A percentile compares a stretch with the other conserved stretches of the same genome.
phyloP scores from a whole-genome alignment of 2,113 vertebrate genomes.

The Gymnorhina tibicen region DNA sequence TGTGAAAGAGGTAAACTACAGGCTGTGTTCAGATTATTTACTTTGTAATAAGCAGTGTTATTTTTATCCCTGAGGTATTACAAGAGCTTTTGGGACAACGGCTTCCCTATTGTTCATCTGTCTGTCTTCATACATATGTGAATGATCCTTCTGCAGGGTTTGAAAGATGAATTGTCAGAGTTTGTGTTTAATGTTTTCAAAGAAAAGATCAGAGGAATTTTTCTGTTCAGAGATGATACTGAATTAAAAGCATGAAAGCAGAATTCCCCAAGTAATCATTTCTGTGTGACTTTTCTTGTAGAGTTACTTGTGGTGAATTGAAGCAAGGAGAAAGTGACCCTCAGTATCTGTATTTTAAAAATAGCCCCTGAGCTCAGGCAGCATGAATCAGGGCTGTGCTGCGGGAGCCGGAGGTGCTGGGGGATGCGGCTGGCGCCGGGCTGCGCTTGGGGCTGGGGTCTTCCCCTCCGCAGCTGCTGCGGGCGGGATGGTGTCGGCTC shows the following conservation, averaged over 20 bases:
- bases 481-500: accelerated
- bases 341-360: conserved; percentile 3
- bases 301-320: neutral
- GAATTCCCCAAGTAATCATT: neutral
- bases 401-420: accelerated
- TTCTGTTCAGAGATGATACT: neutral
- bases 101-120: neutral
- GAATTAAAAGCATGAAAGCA: neutral
- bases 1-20: neutral
- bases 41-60: neutral
- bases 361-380: conserved; percentile 17
- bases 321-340: neutral
- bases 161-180: neutral
- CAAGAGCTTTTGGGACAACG: neutral
- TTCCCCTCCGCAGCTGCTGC: neutral
- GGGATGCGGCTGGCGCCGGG: neutral
- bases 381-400: neutral
- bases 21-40: neutral
- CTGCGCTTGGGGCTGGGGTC: accelerated
- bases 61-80: neutral
- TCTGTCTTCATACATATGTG: neutral
- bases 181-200: neutral
- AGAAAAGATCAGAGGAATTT: neutral
- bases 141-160: neutral
- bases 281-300: neutral